These are phyloP conservation scores for Coranthus polyacanthus DNA, from an alignment of 2,797 vertebrate genomes.

Conservation along the genomic window DNA sequence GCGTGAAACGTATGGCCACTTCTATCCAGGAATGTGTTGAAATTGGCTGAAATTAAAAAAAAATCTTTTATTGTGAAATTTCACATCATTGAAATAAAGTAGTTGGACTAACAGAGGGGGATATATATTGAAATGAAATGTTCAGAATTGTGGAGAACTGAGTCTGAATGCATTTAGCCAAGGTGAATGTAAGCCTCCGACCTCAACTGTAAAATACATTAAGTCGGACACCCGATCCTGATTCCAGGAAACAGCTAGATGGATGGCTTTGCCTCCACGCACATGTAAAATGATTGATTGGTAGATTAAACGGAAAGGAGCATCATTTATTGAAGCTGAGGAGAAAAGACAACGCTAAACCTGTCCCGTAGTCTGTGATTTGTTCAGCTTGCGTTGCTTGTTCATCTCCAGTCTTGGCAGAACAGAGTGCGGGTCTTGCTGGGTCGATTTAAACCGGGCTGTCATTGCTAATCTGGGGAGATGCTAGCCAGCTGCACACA, in stretches of 20 bases:
- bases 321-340: neutral
- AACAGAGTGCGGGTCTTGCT: conserved; percentile 20
- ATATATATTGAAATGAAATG: no score
- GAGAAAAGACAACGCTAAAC: conserved; percentile 4
- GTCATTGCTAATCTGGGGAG: conserved; percentile 62
- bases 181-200: no score
- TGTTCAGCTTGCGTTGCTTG: conserved; percentile 23
- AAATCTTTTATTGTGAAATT: no score
- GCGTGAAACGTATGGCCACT: neutral
- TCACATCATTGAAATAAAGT: no score
- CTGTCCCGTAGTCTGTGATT: conserved; percentile 10
- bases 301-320: conserved; percentile 7
- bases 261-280: neutral
- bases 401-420: conserved; percentile 30
- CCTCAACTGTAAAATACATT: no score
- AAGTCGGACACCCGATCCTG: neutral
- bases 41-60: no score
- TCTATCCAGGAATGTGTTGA: no score
- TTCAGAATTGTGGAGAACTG: no score
- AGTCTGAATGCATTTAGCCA: no score
- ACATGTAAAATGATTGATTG: conserved; percentile 11
- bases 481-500: conserved; percentile 65
- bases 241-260: neutral
- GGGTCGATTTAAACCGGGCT: conserved; percentile 26
- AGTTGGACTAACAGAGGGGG: no score